Conservation (phyloP, 2,888 invertebrate genomes). For the Calliopum simillimum region DNA sequence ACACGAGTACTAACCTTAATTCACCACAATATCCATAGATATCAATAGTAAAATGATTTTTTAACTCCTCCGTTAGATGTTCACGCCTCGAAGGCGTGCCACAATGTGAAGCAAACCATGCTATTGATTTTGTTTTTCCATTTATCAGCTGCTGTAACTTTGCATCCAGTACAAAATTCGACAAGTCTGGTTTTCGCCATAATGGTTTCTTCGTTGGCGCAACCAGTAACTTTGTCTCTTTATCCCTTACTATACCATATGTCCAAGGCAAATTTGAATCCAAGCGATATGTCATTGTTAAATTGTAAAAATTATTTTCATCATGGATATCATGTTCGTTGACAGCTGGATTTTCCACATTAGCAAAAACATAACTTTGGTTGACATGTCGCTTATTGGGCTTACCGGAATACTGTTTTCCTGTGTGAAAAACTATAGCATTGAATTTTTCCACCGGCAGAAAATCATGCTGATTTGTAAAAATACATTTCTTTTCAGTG, state of each 20-base stretch:
- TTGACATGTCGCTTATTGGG: conserved; percentile 62
- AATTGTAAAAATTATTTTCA: conserved; percentile 69
- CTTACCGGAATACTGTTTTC: conserved; percentile 59
- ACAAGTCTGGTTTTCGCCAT: conserved; percentile 51
- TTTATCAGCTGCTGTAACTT: conserved; percentile 40
- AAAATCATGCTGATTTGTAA: conserved; percentile 62
- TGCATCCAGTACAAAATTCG: conserved; percentile 4
- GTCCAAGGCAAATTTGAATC: conserved; percentile 69
- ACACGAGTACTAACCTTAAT: too few species aligned
- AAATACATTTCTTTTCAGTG: too few species aligned
- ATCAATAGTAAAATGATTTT: conserved; percentile 71
- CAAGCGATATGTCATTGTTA: conserved; percentile 71
- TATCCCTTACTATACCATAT: conserved; percentile 62
- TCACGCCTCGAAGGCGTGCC: conserved; percentile 66
- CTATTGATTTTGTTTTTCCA: conserved; percentile 68
- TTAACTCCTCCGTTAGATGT: conserved; percentile 67
- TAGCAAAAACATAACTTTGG: conserved; percentile 69
- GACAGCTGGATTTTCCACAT: conserved; percentile 66
- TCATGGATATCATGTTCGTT: conserved; percentile 55
- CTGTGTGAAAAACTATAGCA: conserved; percentile 70
- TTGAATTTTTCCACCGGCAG: conserved; percentile 66
- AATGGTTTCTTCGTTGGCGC: conserved; percentile 53
- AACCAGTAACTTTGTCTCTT: conserved; percentile 48
- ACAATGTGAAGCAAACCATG: conserved; percentile 72
- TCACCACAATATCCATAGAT: conserved; percentile 73